Evolutionary conservation across 2,888 invertebrate genomes (phyloP).

Genomic region (Pollenia griseotomentosa): DNA sequence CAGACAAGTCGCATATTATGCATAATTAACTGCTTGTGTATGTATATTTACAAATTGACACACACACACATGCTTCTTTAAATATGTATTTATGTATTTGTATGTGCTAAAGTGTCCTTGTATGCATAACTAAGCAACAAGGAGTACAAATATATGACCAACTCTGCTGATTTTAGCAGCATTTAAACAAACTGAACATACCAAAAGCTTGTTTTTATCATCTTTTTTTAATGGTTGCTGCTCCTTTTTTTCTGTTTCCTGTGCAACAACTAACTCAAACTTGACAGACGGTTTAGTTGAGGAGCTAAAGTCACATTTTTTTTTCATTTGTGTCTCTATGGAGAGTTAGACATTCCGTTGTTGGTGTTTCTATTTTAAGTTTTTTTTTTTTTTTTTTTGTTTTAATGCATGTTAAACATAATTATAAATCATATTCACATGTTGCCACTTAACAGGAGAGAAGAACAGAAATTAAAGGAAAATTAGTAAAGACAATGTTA

Average conservation of each 20-base stretch:
- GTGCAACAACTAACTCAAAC: neutral
- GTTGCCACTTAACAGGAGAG: neutral
- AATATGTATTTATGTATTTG: conserved; percentile 4
- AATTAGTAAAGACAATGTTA: conserved; percentile 15
- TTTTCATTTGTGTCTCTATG: neutral
- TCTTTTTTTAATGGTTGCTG: neutral
- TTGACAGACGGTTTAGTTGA: conserved; percentile 42
- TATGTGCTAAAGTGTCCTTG: conserved; percentile 11
- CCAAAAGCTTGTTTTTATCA: neutral
- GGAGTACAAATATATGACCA: conserved; percentile 38
- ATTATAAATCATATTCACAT: neutral
- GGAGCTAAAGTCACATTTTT: neutral
- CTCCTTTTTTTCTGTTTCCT: neutral
- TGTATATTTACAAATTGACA: conserved; percentile 65
- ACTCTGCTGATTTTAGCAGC: conserved; percentile 22
- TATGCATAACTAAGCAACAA: conserved; percentile 38
- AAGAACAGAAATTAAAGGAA: neutral
- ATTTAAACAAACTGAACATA: conserved; percentile 40
- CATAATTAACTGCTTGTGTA: conserved; percentile 82
- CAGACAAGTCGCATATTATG: conserved; percentile 82
- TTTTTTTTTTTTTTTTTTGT: conserved; percentile 6
- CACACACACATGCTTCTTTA: neutral
- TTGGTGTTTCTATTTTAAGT: neutral
- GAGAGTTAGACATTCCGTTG: conserved; percentile 1
- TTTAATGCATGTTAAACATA: conserved; percentile 15